Evolutionary conservation across 2,113 vertebrate species (phyloP).

Genomic region (Martes martes): DNA sequence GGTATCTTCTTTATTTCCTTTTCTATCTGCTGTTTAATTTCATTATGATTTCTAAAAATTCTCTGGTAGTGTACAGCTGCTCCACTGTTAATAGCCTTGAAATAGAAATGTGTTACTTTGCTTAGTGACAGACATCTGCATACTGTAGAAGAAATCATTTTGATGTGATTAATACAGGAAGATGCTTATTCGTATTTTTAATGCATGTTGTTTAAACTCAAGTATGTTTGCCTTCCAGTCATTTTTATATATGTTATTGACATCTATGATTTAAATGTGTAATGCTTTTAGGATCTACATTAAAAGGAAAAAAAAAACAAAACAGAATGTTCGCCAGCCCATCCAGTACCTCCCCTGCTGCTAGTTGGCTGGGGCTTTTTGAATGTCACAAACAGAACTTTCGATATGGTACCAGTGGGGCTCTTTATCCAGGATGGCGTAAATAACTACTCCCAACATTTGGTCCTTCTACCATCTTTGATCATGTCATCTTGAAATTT

Average conservation of each 20-base stretch:
- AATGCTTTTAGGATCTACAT: slow-evolving; percentile 80
- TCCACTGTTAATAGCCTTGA: slow-evolving; percentile 82
- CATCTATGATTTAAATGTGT: slow-evolving; percentile 74
- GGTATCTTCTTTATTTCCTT: slow-evolving; percentile 71
- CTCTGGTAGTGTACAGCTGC: slow-evolving; percentile 82
- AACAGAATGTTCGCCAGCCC: slow-evolving; percentile 66
- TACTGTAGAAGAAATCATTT: slow-evolving; percentile 78
- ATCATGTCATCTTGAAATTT: slow-evolving; percentile 72
- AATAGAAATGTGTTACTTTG: slow-evolving; percentile 84
- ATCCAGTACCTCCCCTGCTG: slow-evolving; percentile 73
- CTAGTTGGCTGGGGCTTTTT: slow-evolving; percentile 69
- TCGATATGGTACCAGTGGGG: slow-evolving; percentile 69
- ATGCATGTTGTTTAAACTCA: slow-evolving; percentile 82
- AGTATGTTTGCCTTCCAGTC: slow-evolving; percentile 83
- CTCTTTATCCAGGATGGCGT: slow-evolving; percentile 73
- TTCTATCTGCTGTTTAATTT: slow-evolving; percentile 80
- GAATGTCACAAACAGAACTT: slow-evolving; percentile 71
- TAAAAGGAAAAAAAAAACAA: slow-evolving; percentile 16
- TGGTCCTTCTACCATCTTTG: slow-evolving; percentile 73
- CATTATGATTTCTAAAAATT: slow-evolving; percentile 82
- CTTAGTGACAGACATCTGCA: slow-evolving; percentile 84
- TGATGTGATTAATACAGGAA: slow-evolving; percentile 83
- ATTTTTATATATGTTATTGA: slow-evolving; percentile 79
- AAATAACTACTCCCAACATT: slow-evolving; percentile 78
- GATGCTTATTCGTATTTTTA: slow-evolving; percentile 80